These are phyloP conservation scores for Phortica magna DNA, from an alignment of 2,888 invertebrate species.

Conservation along the genomic window DNA sequence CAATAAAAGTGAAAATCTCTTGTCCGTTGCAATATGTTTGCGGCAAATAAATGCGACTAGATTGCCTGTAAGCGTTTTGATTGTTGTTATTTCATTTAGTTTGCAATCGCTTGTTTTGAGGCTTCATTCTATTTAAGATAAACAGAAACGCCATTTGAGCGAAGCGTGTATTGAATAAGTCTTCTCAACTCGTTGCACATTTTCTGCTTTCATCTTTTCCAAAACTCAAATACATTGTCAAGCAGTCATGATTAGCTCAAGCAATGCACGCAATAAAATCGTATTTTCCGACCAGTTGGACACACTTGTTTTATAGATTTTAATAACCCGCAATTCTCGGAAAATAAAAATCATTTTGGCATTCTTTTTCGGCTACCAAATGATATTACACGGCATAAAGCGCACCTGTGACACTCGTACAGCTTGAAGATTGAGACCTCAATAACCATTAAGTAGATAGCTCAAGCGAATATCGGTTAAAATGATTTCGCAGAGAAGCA, in stretches of 20 bases:
- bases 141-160: too few species aligned
- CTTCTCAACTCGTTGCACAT: too few species aligned
- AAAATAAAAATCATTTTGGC: background rate
- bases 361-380: constrained; percentile 30
- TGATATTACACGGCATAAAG: constrained; percentile 55
- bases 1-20: constrained; percentile 72
- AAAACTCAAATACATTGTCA: background rate
- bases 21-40: constrained; percentile 30
- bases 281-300: background rate
- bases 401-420: constrained; percentile 63
- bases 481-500: constrained; percentile 13
- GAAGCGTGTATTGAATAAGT: too few species aligned
- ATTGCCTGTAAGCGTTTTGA: background rate
- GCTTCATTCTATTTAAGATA: background rate
- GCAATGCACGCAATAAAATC: background rate
- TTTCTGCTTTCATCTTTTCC: constrained; percentile 37
- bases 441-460: constrained; percentile 34
- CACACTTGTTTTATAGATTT: constrained; percentile 19
- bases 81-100: background rate
- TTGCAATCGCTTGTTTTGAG: background rate
- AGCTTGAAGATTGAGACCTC: constrained; percentile 1
- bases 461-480: background rate
- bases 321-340: constrained; percentile 3
- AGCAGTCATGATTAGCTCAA: background rate
- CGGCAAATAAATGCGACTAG: constrained; percentile 43